Evolutionary conservation across 2,113 vertebrate genomes (phyloP), one percentile per base, ranked within the genome.

Genomic region (Apteryx mantelli): DNA sequence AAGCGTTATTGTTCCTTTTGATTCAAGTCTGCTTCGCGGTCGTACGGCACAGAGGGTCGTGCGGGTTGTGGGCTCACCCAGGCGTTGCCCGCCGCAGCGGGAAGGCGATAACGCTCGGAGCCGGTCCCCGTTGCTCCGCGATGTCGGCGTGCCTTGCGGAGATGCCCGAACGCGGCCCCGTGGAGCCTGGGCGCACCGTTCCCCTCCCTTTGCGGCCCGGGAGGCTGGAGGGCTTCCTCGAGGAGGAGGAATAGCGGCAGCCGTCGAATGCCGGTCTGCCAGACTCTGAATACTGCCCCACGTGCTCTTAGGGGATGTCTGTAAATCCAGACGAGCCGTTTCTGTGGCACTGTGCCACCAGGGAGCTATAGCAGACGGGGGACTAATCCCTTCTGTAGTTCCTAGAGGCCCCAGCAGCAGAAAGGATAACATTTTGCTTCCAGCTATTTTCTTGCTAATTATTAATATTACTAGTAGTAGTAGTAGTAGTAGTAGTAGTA

Each of bases 381-480:
- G 32, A 24, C 36, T 93, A 60, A 96, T 68, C 53, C 69, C 88
- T 74, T 22, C 56, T 89, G 75, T 76, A 68, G 22, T 3, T 93
- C 83, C 87, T 40, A 1, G 2, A 63, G 71, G 80, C 76, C 82
- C 18, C n/a, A 11, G 58, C 82, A 75, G 30, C 70, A 82, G 8
- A 65, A 82, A 66, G 76, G 48, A 58, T 38, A 65, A 42, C 85
- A 21, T 94, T 91, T 92, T 92, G 60, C 88, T 93, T 95, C 95
- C 89, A 78, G 92, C 93, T 97, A 96, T 93, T 98, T 96, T 69
- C 82, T 77, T 95, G 95, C 96, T 89, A 80, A 95, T 97, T 97
- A 74, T 97, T 95, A 97, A 94, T 91, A 69, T 97, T 85, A 97
- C 94, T 95, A 92, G 97, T 93, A 86, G 60, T 95, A 92, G 97